A percentile compares a stretch with the other conserved stretches of the same genome.
Conservation (phyloP, 2,797 vertebrate genomes). For the Meriones psammophilus region DNA sequence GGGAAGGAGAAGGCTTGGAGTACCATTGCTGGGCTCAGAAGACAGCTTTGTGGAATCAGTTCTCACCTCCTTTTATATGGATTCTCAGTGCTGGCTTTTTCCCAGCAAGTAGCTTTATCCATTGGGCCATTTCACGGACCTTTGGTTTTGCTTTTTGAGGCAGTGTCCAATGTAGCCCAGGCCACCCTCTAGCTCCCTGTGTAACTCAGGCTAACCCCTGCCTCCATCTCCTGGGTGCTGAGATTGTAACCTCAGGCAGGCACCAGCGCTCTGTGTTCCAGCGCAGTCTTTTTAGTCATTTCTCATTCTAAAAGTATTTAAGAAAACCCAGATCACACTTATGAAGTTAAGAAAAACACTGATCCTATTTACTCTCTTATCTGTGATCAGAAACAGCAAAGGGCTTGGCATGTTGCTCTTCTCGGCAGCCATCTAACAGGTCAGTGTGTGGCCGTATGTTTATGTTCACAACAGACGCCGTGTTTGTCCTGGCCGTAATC, state of each 20-base stretch:
- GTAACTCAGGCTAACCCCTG: background rate
- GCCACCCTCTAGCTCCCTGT: background rate
- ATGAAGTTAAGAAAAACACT: background rate
- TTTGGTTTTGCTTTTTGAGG: background rate
- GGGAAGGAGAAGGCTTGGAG: background rate
- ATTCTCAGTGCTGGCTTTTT: background rate
- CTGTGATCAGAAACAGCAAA: background rate
- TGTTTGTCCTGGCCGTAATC: background rate
- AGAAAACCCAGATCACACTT: background rate
- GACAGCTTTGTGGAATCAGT: no score
- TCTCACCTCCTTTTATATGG: background rate
- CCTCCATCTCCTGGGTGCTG: background rate
- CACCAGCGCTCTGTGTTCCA: background rate
- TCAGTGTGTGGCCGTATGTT: background rate
- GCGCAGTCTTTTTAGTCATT: background rate
- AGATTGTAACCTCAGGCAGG: background rate
- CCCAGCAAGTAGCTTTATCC: background rate
- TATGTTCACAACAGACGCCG: background rate
- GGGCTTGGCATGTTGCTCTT: background rate
- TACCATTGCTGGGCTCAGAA: background rate
- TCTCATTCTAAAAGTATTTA: constrained; percentile 13
- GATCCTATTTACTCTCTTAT: background rate
- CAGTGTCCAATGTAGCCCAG: background rate
- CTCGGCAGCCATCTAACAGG: background rate
- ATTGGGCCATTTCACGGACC: background rate